Percentiles rank a stretch among this genome's conserved stretches.
Conservation (phyloP, 2,888 invertebrate genomes). For the Temnothorax unifasciatus region DNA sequence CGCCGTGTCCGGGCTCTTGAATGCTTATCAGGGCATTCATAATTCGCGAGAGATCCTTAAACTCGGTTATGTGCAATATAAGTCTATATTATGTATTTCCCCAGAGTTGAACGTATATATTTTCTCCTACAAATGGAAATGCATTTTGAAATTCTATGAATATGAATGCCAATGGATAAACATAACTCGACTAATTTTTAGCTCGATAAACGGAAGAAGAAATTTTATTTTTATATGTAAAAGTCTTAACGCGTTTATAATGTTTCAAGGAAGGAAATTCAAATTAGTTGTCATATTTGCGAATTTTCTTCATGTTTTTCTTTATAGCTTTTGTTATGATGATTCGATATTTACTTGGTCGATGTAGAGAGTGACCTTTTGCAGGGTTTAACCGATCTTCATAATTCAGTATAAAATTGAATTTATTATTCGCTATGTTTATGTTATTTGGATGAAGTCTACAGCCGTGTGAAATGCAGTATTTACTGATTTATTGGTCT, state of each 20-base stretch:
- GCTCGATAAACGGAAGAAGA: neutral
- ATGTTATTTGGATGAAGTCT: neutral
- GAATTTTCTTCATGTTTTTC: neutral
- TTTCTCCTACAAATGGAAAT: neutral
- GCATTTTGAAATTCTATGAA: neutral
- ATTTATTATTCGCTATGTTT: neutral
- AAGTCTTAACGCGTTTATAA: neutral
- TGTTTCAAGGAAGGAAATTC: neutral
- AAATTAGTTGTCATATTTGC: neutral
- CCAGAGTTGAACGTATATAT: neutral
- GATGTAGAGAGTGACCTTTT: neutral
- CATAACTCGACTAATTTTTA: neutral
- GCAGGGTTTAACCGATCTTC: neutral
- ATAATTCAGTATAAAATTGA: neutral
- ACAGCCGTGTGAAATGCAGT: neutral
- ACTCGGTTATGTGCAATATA: neutral
- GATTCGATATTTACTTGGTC: neutral
- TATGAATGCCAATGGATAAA: neutral
- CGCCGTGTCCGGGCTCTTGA: conserved; percentile 22
- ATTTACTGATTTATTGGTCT: neutral
- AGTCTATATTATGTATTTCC: neutral
- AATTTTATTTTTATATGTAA: neutral
- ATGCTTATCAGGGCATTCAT: conserved; percentile 47
- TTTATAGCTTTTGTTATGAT: neutral
- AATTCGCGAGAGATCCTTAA: conserved; percentile 24